phyloP scores from a whole-genome alignment of 2,888 invertebrate genomes.

The Agonum fuliginosum region DNA sequence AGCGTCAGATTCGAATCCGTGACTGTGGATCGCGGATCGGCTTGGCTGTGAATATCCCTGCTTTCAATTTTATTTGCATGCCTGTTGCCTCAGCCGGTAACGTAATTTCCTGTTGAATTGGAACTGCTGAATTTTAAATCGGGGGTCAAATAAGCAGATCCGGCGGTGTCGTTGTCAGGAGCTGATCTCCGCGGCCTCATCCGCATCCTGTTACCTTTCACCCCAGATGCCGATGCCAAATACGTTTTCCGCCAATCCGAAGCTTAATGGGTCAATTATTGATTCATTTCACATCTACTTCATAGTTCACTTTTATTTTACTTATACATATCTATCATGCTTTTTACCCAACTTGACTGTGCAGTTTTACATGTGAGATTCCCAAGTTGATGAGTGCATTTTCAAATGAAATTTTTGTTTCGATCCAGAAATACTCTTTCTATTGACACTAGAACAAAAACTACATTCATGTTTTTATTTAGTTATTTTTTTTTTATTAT shows the following conservation, averaged over 20 bases:
- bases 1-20: conserved; percentile 45
- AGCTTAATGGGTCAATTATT: too few species aligned
- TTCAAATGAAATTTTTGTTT: too few species aligned
- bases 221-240: background rate
- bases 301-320: too few species aligned
- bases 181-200: background rate
- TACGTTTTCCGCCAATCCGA: background rate
- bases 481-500: too few species aligned
- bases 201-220: background rate
- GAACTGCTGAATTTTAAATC: conserved; percentile 48
- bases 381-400: too few species aligned
- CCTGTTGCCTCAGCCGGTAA: conserved; percentile 48
- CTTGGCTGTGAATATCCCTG: conserved; percentile 50
- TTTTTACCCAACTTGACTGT: too few species aligned
- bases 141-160: conserved; percentile 47
- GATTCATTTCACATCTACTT: too few species aligned
- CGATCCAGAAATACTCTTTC: too few species aligned
- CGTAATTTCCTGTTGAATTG: conserved; percentile 50
- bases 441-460: too few species aligned
- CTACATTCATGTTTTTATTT: too few species aligned
- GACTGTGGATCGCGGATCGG: conserved; percentile 27
- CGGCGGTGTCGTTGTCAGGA: conserved; percentile 23
- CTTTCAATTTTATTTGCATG: conserved; percentile 56
- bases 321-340: too few species aligned
- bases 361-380: too few species aligned